A percentile compares a stretch with the other conserved stretches of the same genome.
These are phyloP conservation scores for Rhimphoctona megacephalus DNA, from an alignment of 2,888 invertebrate genomes.

Conservation along the genomic window DNA sequence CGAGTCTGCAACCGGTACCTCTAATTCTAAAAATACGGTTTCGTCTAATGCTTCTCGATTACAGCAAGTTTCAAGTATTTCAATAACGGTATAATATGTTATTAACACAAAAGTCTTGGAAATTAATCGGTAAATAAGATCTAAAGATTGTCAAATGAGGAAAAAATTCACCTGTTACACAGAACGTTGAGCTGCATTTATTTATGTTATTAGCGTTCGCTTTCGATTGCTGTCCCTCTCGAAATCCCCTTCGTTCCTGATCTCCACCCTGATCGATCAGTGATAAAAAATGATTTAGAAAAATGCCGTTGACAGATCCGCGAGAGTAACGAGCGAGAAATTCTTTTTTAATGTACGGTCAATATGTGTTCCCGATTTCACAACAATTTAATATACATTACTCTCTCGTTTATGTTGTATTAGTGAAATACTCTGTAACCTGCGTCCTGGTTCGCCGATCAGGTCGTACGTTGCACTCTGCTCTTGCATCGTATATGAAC, in stretches of 20 bases:
- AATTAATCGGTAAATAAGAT: not conserved
- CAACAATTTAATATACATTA: conserved; percentile 51
- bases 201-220: conserved; percentile 30
- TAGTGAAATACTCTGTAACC: conserved; percentile 68
- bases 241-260: conserved; percentile 9
- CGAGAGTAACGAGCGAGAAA: conserved; percentile 65
- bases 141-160: not conserved
- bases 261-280: conserved; percentile 34
- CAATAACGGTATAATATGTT: not conserved
- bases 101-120: conserved; percentile 5
- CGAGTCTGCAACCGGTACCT: conserved; percentile 24
- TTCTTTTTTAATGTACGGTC: conserved; percentile 65
- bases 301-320: conserved; percentile 65
- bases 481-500: conserved; percentile 24
- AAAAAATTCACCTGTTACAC: conserved; percentile 54
- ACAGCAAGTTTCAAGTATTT: not conserved
- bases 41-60: conserved; percentile 25
- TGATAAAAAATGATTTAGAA: conserved; percentile 47
- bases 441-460: conserved; percentile 82
- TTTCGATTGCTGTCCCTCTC: conserved; percentile 10
- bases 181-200: conserved; percentile 21
- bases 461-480: conserved; percentile 72
- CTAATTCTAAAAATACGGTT: conserved; percentile 27
- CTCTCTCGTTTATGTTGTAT: conserved; percentile 40
- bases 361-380: conserved; percentile 52